Evolutionary conservation across 92 coral and sea anemone species (phyloP).

Genomic region (Umimayanthus kanabou): DNA sequence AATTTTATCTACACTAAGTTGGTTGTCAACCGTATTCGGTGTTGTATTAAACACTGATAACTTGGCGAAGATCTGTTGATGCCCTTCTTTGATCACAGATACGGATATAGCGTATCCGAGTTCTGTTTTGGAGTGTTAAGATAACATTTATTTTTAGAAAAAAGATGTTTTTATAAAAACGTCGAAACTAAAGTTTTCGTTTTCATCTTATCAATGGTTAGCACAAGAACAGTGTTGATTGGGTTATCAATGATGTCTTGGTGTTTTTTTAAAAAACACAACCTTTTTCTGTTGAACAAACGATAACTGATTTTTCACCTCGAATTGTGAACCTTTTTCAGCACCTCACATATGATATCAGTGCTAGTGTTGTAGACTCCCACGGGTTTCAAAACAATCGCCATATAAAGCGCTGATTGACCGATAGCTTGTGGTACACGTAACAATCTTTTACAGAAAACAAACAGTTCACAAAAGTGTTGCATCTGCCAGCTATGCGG

Average conservation of each 20-base stretch:
- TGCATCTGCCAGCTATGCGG: background rate
- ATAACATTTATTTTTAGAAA: too few species aligned
- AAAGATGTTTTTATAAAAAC: too few species aligned
- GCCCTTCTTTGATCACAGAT: background rate
- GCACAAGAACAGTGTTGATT: background rate
- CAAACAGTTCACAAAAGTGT: background rate
- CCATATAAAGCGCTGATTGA: conserved; percentile 4
- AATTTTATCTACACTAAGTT: conserved; percentile 1
- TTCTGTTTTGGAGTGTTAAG: background rate
- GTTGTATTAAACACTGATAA: background rate
- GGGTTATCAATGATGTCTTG: background rate
- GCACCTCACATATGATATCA: background rate
- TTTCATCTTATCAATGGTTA: background rate
- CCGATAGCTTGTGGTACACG: background rate
- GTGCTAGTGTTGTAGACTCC: background rate
- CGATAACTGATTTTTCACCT: background rate
- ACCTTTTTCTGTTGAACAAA: background rate
- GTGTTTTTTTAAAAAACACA: too few species aligned
- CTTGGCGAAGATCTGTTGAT: too few species aligned
- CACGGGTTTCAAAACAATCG: background rate
- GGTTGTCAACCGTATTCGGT: conserved; percentile 2
- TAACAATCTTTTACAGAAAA: background rate
- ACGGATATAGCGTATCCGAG: background rate
- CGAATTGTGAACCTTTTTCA: background rate
- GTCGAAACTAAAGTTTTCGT: too few species aligned